Evolutionary conservation across 2,888 invertebrate species (phyloP), one percentile per base, ranked within the genome.

Genomic region (Cotesia congregata): DNA sequence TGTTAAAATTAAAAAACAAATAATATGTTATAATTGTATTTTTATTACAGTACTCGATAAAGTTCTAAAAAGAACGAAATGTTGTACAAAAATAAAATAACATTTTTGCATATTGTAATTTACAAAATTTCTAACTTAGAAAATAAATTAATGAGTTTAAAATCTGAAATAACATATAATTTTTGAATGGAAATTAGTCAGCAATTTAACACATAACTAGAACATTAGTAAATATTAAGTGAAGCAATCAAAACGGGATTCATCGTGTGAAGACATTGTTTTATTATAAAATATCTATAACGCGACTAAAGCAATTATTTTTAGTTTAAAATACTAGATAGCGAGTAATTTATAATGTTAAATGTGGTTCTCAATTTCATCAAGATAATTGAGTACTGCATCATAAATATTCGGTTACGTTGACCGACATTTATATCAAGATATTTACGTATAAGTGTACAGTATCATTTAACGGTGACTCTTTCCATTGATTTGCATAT

Each of bases 391-490:
- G 73, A 75, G 75, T 41, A 72, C 41, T 30, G 41, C 70, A 70
- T 59, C 67, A 60, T 67, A 70, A 72, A 50, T 50, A 50, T 50
- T 50, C 50, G 7, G 50, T 50, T 38, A 73, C 72, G 72, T 73
- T 75, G 60, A 62, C 60, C 73, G 73, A 78, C 64, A 72, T 74
- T 65, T 64, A 39, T 71, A 75, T 77, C 75, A 77, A 50, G 50
- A 50, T 50, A 65, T 72, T 75, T 69, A 72, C 61, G 77, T 78
- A 15, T 5, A 40, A 40, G 20, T 65, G 9, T 40, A 69, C 20
- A 50, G 67, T 41, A 62, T 72, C 75, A 74, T 76, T 74, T 72
- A 68, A 71, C 62, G 67, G 41, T 50, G 17, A 73, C 17, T 70
- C 68, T 50, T 7, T 30, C 17, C 7, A 12, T 38, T 38, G 6